phyloP scores from a whole-genome alignment of 1,140 invertebrate genomes.

The Proctacanthus coquilletti region DNA sequence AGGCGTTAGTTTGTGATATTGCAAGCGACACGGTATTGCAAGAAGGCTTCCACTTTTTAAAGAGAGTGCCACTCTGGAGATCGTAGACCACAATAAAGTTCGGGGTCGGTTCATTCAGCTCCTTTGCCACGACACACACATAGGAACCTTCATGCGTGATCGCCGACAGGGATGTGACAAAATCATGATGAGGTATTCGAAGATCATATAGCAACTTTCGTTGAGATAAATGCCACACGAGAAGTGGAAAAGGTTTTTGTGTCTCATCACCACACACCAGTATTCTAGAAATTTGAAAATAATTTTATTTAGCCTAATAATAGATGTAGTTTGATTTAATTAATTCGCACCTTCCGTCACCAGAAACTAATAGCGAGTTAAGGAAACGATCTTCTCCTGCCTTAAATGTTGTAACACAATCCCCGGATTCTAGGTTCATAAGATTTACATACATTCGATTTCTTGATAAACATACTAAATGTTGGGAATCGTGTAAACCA shows the following conservation, averaged over 20 bases:
- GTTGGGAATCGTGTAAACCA: constrained; percentile 60
- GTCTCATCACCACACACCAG: constrained; percentile 83
- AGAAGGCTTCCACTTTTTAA: constrained; percentile 79
- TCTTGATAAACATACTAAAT: constrained; percentile 64
- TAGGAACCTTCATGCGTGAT: constrained; percentile 72
- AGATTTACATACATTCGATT: constrained; percentile 85
- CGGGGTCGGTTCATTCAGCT: constrained; percentile 63
- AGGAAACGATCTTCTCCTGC: constrained; percentile 77
- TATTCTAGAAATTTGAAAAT: constrained; percentile 34
- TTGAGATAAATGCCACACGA: constrained; percentile 74
- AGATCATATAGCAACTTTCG: constrained; percentile 74
- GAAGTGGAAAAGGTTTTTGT: constrained; percentile 74
- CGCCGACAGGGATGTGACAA: constrained; percentile 63
- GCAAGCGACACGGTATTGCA: constrained; percentile 63
- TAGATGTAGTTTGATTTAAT: neutral
- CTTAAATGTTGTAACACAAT: constrained; percentile 76
- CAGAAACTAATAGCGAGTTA: constrained; percentile 72
- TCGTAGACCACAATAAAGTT: constrained; percentile 86
- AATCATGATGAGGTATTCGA: constrained; percentile 75
- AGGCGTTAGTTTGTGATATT: constrained; percentile 61
- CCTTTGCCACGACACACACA: constrained; percentile 51
- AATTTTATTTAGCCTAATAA: neutral
- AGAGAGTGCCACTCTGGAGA: constrained; percentile 77
- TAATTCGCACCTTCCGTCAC: constrained; percentile 53
- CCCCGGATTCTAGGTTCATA: constrained; percentile 62